phyloP scores from a whole-genome alignment of 2,888 invertebrate genomes.

The Drosophila anceps region DNA sequence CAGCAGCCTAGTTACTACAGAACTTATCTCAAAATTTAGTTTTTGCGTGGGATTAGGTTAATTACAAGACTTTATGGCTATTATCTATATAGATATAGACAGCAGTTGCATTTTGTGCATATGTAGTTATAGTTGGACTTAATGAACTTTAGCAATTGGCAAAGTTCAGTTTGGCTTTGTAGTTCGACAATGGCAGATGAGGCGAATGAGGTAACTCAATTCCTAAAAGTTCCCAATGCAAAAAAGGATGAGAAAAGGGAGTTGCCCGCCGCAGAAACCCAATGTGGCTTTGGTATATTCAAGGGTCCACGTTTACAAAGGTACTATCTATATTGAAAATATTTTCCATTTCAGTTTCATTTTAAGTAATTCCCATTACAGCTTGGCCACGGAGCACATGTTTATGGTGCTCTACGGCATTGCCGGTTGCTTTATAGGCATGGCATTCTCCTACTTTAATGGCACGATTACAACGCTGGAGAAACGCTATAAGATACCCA shows the following conservation, averaged over 20 bases:
- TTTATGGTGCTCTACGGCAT: slow-evolving; percentile 88
- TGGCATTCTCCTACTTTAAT: slow-evolving; percentile 89
- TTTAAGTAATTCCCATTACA: slow-evolving; percentile 31
- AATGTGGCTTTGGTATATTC: slow-evolving; percentile 88
- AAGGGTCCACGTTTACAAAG: slow-evolving; percentile 87
- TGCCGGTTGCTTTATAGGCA: slow-evolving; percentile 89
- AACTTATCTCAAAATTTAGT: slow-evolving; percentile 40
- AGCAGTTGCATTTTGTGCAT: slow-evolving; percentile 12
- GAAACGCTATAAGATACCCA: slow-evolving; percentile 90
- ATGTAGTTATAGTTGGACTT: neutral
- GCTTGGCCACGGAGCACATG: slow-evolving; percentile 84
- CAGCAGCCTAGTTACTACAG: slow-evolving; percentile 2
- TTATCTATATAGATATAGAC: slow-evolving; percentile 23
- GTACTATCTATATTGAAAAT: slow-evolving; percentile 84
- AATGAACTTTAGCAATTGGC: neutral
- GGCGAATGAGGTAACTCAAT: slow-evolving; percentile 28
- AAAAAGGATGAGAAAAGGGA: slow-evolving; percentile 9
- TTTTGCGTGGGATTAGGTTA: slow-evolving; percentile 8
- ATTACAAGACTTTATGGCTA: slow-evolving; percentile 1
- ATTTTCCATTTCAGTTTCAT: too few relatives aligned
- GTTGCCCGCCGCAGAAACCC: slow-evolving; percentile 84
- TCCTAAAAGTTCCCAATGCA: slow-evolving; percentile 11
- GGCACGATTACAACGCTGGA: slow-evolving; percentile 90
- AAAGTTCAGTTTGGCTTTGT: slow-evolving; percentile 44
- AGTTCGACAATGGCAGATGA: slow-evolving; percentile 36